Base-by-base conservation (phyloP, 2,888 invertebrate species). In the Parthenolecanium corni region DNA sequence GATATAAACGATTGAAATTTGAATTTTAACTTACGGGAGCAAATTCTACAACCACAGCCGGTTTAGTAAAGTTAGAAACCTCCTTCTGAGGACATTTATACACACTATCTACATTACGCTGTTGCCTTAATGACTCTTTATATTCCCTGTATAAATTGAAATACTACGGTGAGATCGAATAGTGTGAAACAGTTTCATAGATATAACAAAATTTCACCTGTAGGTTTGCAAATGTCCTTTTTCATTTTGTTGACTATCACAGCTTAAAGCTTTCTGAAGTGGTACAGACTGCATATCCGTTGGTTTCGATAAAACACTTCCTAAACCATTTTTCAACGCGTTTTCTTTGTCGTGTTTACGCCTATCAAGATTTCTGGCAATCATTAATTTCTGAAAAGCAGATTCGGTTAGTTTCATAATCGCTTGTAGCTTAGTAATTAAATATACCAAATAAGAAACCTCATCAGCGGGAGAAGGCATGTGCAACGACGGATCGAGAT, bases 101-200 rank as follows among this genome's bases (percentile, higher is more conserved):
- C 40, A 68, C 65, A 56, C 66, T 67, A 25, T 68, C 89, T 75
- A 85, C 86, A 67, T 83, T 85, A 69, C 90, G 80, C 74, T 90
- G 90, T 70, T 87, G 86, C 74, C 86, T 84, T 72, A 89, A 75
- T 64, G 89, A 89, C 79, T 90, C 90, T 78, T 90, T 90, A 77
- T 89, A 90, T 78, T 90, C 89, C 76, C 89, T 82, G 76, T 5
- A 9, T 9, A 31, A 31, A 9, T 6, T 31, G 9, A 31, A 77
- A 79, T 66, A 64, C 31, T 58, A 44, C 52, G 42, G n/a, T 42
- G 23, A 31, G 49, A 36, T 25, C 49, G 14, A 49, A 18, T 51
- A n/a, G 14, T 51, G 11, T 12, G 11, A 21, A 49, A 46, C 21
- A 47, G 14, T n/a, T n/a, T n/a, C n/a, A n/a, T n/a, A n/a, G n/a